Conservation (phyloP, 2,113 vertebrate genomes). For the Tamias sibiricus region DNA sequence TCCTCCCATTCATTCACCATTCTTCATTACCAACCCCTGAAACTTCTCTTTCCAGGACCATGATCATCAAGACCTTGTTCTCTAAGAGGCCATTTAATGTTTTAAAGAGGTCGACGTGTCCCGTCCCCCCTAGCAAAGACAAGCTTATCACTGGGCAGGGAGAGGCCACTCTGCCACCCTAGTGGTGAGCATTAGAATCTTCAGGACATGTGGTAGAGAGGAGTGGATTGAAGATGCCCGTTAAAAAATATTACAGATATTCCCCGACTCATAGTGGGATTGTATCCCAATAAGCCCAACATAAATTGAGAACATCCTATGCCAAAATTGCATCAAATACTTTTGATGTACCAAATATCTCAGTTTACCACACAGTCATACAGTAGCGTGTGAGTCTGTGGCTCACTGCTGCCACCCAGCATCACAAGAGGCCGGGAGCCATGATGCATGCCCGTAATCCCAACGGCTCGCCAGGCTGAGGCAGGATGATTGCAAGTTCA, state of each 20-base stretch:
- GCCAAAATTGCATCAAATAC: background rate
- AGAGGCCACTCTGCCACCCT: background rate
- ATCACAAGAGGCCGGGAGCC: too few relatives aligned
- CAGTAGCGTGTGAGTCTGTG: rapidly evolving
- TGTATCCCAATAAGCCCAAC: background rate
- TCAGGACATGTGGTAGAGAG: background rate
- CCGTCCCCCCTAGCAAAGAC: background rate
- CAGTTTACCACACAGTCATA: background rate
- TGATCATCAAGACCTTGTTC: background rate
- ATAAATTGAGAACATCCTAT: background rate
- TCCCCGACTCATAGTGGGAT: background rate
- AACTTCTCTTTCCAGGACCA: background rate
- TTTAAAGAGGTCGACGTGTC: too few relatives aligned
- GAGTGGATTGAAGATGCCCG: background rate
- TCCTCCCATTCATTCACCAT: background rate
- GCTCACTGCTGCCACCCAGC: background rate
- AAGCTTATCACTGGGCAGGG: too few relatives aligned
- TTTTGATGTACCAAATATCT: background rate
- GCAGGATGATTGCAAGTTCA: too few relatives aligned
- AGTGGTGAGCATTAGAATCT: background rate
- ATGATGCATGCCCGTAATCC: too few relatives aligned
- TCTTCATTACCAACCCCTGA: background rate
- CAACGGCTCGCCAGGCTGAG: too few relatives aligned
- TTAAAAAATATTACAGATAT: background rate
- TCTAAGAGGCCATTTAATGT: background rate